Conservation (phyloP, 1,140 invertebrate species). For the Drosophila eugracilis region DNA sequence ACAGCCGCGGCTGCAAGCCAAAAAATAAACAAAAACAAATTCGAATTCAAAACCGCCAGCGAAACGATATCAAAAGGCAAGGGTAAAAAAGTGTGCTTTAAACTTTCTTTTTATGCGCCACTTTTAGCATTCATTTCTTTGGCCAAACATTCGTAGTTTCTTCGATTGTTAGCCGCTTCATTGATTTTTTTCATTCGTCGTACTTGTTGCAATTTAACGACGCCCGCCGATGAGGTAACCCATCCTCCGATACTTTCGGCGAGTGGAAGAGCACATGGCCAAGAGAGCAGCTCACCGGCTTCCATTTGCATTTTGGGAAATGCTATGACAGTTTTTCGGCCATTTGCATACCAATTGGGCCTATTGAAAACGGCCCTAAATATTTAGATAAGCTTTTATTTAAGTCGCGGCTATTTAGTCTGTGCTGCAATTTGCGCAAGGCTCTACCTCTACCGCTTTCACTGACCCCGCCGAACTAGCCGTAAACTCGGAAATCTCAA, state of each 20-base stretch:
- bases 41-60: constrained; percentile 34
- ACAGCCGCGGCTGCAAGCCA: constrained; percentile 11
- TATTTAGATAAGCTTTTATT: constrained; percentile 56
- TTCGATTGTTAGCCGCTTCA: constrained; percentile 64
- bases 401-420: constrained; percentile 15
- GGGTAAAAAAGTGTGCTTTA: constrained; percentile 44
- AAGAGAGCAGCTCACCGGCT: constrained; percentile 32
- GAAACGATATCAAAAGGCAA: constrained; percentile 42
- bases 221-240: constrained; percentile 68
- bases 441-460: constrained; percentile 62
- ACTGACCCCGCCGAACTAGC: constrained; percentile 28
- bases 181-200: constrained; percentile 74
- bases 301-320: constrained; percentile 43
- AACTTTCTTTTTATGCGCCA: constrained; percentile 80
- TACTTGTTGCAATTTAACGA: constrained; percentile 77
- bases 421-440: constrained; percentile 63
- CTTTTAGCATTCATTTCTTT: constrained; percentile 72
- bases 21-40: constrained; percentile 22
- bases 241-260: constrained; percentile 29
- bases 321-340: constrained; percentile 24
- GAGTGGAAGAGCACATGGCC: constrained; percentile 22
- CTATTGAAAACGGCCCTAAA: constrained; percentile 46
- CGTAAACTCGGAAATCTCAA: constrained; percentile 30
- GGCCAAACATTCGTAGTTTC: constrained; percentile 60
- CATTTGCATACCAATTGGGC: constrained; percentile 74